Conservation (phyloP, 1,140 invertebrate species). For the Gyrodactylus bullatarudis region DNA sequence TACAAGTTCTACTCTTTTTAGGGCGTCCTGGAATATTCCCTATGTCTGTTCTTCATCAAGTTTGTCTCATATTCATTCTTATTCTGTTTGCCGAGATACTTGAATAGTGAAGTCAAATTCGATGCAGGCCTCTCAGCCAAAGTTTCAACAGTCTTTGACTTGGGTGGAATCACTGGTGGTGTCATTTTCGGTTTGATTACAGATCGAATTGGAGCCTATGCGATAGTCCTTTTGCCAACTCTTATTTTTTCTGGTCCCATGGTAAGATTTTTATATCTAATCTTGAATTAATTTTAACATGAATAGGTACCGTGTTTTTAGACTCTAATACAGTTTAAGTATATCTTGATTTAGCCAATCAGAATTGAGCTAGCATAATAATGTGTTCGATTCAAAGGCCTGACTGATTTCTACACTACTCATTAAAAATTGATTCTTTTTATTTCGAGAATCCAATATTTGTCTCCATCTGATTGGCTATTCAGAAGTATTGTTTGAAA, state of each 20-base stretch:
- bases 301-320: too few relatives aligned
- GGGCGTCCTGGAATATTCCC: constrained; percentile 66
- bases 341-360: too few relatives aligned
- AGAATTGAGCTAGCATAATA: too few relatives aligned
- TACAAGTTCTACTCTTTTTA: constrained; percentile 16
- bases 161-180: constrained; percentile 28
- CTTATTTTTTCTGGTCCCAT: constrained; percentile 40
- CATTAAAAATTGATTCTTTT: too few relatives aligned
- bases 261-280: constrained; percentile 24
- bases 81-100: constrained; percentile 69
- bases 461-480: too few relatives aligned
- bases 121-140: constrained; percentile 37
- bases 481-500: too few relatives aligned
- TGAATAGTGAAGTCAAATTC: constrained; percentile 37
- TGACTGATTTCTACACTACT: too few relatives aligned
- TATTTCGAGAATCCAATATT: too few relatives aligned
- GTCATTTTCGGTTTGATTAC: constrained; percentile 48
- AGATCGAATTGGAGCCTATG: constrained; percentile 41
- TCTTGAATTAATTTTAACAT: background rate
- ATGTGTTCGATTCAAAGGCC: too few relatives aligned
- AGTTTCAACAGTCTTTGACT: constrained; percentile 56
- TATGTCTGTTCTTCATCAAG: constrained; percentile 82
- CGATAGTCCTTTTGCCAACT: constrained; percentile 45
- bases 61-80: constrained; percentile 81
- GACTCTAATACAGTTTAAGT: too few relatives aligned